A percentile compares a stretch with the other conserved stretches of the same genome.
Evolutionary conservation across 2,113 vertebrate species (phyloP).

Genomic region (Phyllopteryx taeniolatus): DNA sequence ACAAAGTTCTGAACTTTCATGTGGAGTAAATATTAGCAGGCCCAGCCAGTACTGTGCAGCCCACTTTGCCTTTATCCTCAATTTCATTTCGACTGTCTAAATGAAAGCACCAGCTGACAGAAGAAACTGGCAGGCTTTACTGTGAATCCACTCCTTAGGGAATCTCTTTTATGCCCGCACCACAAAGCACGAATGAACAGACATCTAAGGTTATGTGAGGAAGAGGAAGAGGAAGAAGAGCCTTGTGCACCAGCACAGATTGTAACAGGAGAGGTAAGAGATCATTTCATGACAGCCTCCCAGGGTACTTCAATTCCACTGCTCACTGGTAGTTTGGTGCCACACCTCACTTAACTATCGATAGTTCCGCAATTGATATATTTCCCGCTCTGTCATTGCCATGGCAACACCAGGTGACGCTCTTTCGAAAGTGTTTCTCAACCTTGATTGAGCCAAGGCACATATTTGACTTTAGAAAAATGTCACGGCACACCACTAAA

Average conservation of each 20-base stretch:
- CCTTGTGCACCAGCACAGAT: conserved; percentile 51
- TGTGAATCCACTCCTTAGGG: conserved; percentile 62
- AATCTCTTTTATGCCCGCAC: conserved; percentile 52
- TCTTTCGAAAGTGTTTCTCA: background rate
- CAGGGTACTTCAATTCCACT: conserved; percentile 50
- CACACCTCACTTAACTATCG: background rate
- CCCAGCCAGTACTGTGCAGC: conserved; percentile 27
- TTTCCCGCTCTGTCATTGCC: background rate
- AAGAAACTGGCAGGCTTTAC: conserved; percentile 63
- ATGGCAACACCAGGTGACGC: background rate
- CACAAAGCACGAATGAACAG: conserved; percentile 65
- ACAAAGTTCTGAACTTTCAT: conserved; percentile 12
- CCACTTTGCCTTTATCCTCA: conserved; percentile 46
- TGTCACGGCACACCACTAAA: too few species aligned
- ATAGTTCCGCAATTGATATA: background rate
- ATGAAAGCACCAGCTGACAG: conserved; percentile 66
- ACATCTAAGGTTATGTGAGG: conserved; percentile 54
- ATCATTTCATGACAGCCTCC: conserved; percentile 54
- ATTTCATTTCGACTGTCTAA: conserved; percentile 53
- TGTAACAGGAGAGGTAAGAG: conserved; percentile 40
- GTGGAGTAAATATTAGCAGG: conserved; percentile 21
- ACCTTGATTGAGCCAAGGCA: background rate
- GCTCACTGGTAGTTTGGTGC: conserved; percentile 27
- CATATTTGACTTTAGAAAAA: too few species aligned
- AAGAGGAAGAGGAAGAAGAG: conserved; percentile 40